phyloP scores from a whole-genome alignment of 37 sponge, comb jelly and placozoan species.

The Axinella damicornis region DNA sequence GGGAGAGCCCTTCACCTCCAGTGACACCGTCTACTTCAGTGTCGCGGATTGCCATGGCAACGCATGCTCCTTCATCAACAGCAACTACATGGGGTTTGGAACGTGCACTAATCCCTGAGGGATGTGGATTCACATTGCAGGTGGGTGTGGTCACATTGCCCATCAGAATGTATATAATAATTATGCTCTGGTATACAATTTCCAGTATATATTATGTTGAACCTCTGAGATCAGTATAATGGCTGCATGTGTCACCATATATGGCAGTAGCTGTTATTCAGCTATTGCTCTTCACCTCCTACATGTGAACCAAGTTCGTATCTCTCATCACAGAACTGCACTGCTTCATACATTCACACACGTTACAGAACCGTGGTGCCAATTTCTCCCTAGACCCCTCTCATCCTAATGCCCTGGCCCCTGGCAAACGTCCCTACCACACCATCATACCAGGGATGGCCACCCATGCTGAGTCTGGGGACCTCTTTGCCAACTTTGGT shows the following conservation, averaged over 20 bases:
- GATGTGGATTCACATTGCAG: slow-evolving; percentile 89
- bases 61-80: slow-evolving; percentile 94
- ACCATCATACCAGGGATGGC: slow-evolving; percentile 95
- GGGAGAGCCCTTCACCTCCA: slow-evolving; percentile 64
- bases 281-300: no score
- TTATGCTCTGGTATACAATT: no score
- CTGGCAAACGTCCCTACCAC: slow-evolving; percentile 86
- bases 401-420: slow-evolving; percentile 80
- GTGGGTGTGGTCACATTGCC: slow-evolving; percentile 31
- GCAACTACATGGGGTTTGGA: slow-evolving; percentile 95
- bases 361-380: slow-evolving; percentile 87
- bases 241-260: no score
- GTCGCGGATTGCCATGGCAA: slow-evolving; percentile 80
- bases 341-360: no score
- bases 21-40: slow-evolving; percentile 87
- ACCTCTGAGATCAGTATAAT: no score
- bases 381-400: slow-evolving; percentile 78
- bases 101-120: slow-evolving; percentile 84
- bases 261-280: no score
- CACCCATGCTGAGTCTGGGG: slow-evolving; percentile 63
- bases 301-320: no score
- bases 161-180: no score
- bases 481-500: slow-evolving; percentile 83
- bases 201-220: no score
- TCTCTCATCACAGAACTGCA: no score